Percentiles rank a stretch among this genome's conserved stretches.
Conservation (phyloP, 1,140 invertebrate genomes). For the Drosophila orosa region DNA sequence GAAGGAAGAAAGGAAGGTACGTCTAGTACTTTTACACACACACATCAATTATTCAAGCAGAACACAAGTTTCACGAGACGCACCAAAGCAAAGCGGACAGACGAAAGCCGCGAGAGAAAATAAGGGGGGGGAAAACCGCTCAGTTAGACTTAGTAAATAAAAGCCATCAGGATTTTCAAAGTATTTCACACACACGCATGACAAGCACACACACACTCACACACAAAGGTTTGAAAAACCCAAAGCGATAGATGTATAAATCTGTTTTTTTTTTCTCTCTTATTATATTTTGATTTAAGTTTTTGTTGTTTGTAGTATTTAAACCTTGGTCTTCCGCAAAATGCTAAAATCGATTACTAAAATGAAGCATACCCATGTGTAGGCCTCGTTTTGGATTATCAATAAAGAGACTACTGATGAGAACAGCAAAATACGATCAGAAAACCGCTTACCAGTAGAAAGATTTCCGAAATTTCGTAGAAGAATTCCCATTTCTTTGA, state of each 20-base stretch:
- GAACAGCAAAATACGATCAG: neutral
- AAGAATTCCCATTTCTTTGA: too few species aligned
- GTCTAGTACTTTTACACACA: slow-evolving; percentile 13
- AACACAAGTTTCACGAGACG: slow-evolving; percentile 34
- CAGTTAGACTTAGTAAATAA: slow-evolving; percentile 50
- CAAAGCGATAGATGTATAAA: slow-evolving; percentile 26
- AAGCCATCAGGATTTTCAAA: slow-evolving; percentile 43
- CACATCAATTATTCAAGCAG: slow-evolving; percentile 39
- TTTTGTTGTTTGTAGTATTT: slow-evolving; percentile 25
- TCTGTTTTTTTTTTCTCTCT: neutral
- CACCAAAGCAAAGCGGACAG: slow-evolving; percentile 35
- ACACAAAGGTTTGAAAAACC: slow-evolving; percentile 52
- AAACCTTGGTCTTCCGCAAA: slow-evolving; percentile 38
- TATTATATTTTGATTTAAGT: slow-evolving; percentile 4
- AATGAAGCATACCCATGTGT: neutral
- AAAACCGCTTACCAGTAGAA: neutral
- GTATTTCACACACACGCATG: slow-evolving; percentile 32
- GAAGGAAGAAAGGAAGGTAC: slow-evolving; percentile 6
- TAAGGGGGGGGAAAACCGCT: slow-evolving; percentile 22
- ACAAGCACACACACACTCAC: slow-evolving; percentile 10
- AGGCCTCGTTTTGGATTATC: neutral
- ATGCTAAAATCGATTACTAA: neutral
- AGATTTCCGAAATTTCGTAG: neutral
- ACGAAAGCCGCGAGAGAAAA: neutral
- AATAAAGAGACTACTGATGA: neutral